phyloP scores from a whole-genome alignment of 2,113 vertebrate genomes.

The Piprites chloris region DNA sequence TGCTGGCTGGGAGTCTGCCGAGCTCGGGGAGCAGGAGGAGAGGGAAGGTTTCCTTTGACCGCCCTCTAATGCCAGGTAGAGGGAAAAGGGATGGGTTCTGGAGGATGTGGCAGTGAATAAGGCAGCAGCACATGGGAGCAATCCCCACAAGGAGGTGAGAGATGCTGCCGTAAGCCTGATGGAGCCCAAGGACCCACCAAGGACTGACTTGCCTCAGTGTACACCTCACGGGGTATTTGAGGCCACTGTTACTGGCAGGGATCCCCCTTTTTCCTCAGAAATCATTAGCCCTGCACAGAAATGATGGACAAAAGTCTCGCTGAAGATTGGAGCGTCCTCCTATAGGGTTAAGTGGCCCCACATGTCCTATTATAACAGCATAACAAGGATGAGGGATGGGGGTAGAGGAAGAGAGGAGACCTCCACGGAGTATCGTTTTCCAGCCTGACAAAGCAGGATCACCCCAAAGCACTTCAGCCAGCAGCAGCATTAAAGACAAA shows the following conservation, averaged over 20 bases:
- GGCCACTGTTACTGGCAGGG: not conserved
- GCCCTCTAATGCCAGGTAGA: conserved; percentile 29
- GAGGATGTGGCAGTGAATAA: not conserved
- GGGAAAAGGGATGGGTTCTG: not conserved
- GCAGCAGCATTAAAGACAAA: not conserved
- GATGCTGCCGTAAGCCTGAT: not conserved
- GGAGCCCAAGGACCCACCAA: not conserved
- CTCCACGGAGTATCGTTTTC: not conserved
- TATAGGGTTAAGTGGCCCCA: accelerated
- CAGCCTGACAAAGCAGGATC: not conserved
- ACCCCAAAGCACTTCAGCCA: not conserved
- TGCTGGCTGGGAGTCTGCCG: not conserved
- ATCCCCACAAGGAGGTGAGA: not conserved
- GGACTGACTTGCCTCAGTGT: accelerated
- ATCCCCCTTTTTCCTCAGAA: not conserved
- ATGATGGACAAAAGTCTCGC: not conserved
- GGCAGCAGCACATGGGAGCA: not conserved
- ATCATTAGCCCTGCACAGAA: not conserved
- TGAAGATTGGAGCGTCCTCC: not conserved
- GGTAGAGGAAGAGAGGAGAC: not conserved
- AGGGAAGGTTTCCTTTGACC: conserved; percentile 20
- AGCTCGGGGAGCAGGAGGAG: not conserved
- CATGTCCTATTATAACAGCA: accelerated
- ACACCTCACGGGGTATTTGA: accelerated
- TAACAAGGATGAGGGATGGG: not conserved